Evolutionary conservation across 2,113 vertebrate genomes (phyloP).

Genomic region (Embiotoca jacksoni): DNA sequence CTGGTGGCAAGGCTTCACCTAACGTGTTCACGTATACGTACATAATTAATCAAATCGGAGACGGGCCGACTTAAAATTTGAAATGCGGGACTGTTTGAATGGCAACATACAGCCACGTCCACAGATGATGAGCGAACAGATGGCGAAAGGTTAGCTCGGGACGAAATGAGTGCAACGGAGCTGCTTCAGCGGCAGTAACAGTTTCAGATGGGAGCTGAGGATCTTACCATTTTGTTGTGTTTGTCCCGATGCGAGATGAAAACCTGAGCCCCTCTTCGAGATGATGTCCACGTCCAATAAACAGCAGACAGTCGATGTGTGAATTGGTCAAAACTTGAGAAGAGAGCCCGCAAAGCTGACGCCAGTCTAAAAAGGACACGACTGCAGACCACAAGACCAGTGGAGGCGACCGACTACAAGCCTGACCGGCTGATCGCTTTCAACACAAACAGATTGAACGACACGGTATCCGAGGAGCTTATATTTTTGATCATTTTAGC

Average conservation of each 20-base stretch:
- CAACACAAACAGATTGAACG: neutral
- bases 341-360: constrained; percentile 74
- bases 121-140: constrained; percentile 49
- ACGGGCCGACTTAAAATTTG: neutral
- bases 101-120: constrained; percentile 75
- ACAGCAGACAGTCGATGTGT: neutral
- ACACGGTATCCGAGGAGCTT: rapidly evolving
- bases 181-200: rapidly evolving
- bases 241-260: constrained; percentile 16
- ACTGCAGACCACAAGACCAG: constrained; percentile 78
- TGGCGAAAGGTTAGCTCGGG: neutral
- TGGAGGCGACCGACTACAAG: constrained; percentile 37
- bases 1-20: neutral
- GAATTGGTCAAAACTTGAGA: constrained; percentile 59
- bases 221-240: constrained; percentile 79
- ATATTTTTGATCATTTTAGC: rapidly evolving
- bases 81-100: neutral
- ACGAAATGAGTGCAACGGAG: constrained; percentile 17
- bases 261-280: constrained; percentile 34
- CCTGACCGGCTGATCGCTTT: constrained; percentile 51
- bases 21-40: neutral
- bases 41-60: neutral
- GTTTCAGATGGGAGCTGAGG: neutral
- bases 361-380: constrained; percentile 84
- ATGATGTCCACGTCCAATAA: constrained; percentile 65